Evolutionary conservation across 2,113 vertebrate genomes (phyloP), one percentile per base, ranked within the genome.

Genomic region (Cyprinus carpio): DNA sequence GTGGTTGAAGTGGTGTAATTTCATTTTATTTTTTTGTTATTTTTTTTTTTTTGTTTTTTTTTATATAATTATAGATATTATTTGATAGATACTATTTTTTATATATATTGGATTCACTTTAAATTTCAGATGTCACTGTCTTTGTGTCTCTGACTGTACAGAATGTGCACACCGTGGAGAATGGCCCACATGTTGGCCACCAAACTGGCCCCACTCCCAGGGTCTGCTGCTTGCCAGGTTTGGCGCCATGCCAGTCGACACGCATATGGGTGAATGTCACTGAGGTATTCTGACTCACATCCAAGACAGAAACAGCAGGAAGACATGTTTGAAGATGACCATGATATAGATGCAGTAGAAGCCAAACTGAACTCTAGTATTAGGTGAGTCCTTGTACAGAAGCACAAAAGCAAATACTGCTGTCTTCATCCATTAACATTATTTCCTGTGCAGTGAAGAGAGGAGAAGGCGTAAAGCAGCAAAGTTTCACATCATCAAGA

Each of bases 401-500:
- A 12, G 37, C 9, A n/a, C 23, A 46, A 11, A 67, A 43, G 12
- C 34, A 58, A 76, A 60, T 23, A 54, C 20, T 9, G 8, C 34
- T 27, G 12, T 62, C 15, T 49, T 67, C 25, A 12, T 49, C 25
- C 15, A 64, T 20, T 81, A 13, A 81, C 18, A 20, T 20, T 13
- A 12, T 0, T 16, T 0, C 87, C 9, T 91, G 43, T 88, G 69
- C 90, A 96, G 95, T 46, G 71, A 90, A 8, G 93, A 88, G 85
- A 91, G 62, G 79, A 93, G 85, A 83, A 93, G 82, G 25, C 88
- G 81, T 80, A 93, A 23, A 80, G 90, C 92, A 8, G 83, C 92
- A 4, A 94, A 93, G 75, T 93, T 93, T 87, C 92, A 95, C 46
- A 94, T 90, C 75, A 74, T 97, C 62, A 94, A 88, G 86, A 94